These are phyloP conservation scores for Himalopsyche tibetana DNA, from an alignment of 2,888 invertebrate species.

Conservation along the genomic window DNA sequence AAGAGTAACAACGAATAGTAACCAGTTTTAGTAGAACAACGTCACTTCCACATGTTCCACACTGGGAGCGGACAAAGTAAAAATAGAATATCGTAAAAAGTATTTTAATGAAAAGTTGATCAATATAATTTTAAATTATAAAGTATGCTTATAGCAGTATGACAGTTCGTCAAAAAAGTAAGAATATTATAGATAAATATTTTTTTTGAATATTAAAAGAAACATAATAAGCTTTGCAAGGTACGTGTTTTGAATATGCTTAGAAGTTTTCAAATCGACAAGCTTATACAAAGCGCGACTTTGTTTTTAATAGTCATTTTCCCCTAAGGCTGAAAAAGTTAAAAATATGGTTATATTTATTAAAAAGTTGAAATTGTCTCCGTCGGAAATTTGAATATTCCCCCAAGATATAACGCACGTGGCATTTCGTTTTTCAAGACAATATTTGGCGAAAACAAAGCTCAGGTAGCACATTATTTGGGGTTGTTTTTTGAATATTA, in stretches of 20 bases:
- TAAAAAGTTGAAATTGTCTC: constrained; percentile 42
- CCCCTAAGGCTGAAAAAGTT: not conserved
- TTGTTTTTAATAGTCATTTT: constrained; percentile 37
- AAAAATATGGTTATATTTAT: constrained; percentile 42
- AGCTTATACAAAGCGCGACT: not conserved
- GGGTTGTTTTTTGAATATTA: constrained; percentile 11
- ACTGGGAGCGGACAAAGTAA: too few species aligned
- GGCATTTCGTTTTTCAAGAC: not conserved
- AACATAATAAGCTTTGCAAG: too few species aligned
- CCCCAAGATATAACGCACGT: constrained; percentile 8
- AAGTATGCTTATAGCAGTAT: too few species aligned
- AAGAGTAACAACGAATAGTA: too few species aligned
- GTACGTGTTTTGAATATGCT: constrained; percentile 8
- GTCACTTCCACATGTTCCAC: too few species aligned
- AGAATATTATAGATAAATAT: too few species aligned
- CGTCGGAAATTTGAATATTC: constrained; percentile 23
- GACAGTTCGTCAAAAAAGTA: too few species aligned
- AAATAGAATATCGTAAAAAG: too few species aligned
- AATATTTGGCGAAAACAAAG: constrained; percentile 10
- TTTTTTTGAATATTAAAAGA: too few species aligned
- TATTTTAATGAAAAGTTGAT: too few species aligned
- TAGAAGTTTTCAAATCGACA: constrained; percentile 32
- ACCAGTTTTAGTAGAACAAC: too few species aligned
- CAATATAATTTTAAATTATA: too few species aligned
- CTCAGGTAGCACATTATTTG: constrained; percentile 23